Evolutionary conservation across 2,888 invertebrate species (phyloP), one percentile per base, ranked within the genome.

Genomic region (Xestoiulus laeticollis): DNA sequence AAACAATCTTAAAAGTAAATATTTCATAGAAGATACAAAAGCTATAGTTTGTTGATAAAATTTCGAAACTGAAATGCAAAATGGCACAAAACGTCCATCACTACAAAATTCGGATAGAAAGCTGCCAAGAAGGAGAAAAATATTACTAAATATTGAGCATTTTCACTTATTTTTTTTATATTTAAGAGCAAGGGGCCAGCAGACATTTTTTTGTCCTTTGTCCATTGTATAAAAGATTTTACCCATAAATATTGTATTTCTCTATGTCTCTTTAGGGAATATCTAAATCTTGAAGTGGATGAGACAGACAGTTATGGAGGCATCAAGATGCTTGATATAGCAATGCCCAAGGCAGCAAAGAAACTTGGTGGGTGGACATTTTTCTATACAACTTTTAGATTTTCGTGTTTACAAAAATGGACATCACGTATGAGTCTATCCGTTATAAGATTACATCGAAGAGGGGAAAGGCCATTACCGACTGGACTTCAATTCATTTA

Each of bases 191-290:
- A 59, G 59, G 59, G n/a, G 59, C 22, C n/a, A 22, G 59, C 14
- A 22, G n/a, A n/a, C n/a, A 59, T 59, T 19, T 59, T 43, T 59
- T 1, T 59, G 5, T 59, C 6, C 59, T 2, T 59, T 59, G 59
- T 59, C 59, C 59, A 59, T 59, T 59, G 59, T 59, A 59, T 59
- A n/a, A 59, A 59, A n/a, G n/a, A 59, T 59, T 59, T 59, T n/a
- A 59, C 59, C n/a, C 59, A 59, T 59, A 59, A 59, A 59, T 59
- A 59, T 59, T 59, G 59, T 22, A 59, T 59, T 59, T 59, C 48
- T 59, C 22, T 59, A 59, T 59, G n/a, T 59, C 59, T 59, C 59
- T 59, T 59, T 8, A 59, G 59, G 59, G 59, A 59, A 59, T 59
- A 59, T n/a, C 59, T 59, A 59, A 19, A 59, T 59, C 59, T 59